Evolutionary conservation across 53 echinoderm and acorn worm species (phyloP).

Genomic region (Zoroaster sp.): DNA sequence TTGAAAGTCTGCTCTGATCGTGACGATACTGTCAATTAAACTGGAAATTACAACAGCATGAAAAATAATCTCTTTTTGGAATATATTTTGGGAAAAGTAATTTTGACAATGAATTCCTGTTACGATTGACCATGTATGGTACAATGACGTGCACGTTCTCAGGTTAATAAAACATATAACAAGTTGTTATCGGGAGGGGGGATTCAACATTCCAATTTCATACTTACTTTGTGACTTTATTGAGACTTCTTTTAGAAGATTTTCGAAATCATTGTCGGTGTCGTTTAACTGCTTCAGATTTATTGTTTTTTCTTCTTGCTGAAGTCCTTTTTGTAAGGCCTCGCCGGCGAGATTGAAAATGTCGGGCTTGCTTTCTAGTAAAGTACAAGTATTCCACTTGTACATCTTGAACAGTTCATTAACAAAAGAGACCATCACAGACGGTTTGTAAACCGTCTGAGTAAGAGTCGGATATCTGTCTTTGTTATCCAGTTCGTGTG

Average conservation of each 20-base stretch:
- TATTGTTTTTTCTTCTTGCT: neutral
- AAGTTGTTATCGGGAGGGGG: too few species aligned
- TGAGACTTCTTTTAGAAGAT: neutral
- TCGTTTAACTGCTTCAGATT: neutral
- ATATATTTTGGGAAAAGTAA: too few species aligned
- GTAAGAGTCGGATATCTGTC: constrained; percentile 53
- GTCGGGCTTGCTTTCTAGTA: neutral
- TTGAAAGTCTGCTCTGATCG: too few species aligned
- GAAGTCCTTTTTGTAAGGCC: neutral
- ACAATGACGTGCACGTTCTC: too few species aligned
- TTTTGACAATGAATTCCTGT: too few species aligned
- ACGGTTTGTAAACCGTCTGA: neutral
- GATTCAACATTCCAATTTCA: too few species aligned
- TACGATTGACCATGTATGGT: too few species aligned
- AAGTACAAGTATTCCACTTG: neutral
- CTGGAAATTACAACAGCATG: too few species aligned
- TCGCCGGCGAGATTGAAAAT: neutral
- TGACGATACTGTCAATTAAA: too few species aligned
- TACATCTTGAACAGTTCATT: neutral
- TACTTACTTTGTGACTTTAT: constrained; percentile 33
- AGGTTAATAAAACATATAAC: too few species aligned
- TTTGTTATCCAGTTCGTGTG: constrained; percentile 50
- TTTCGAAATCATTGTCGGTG: neutral
- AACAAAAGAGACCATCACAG: neutral
- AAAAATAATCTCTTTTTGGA: too few species aligned